A percentile compares a stretch with the other conserved stretches of the same genome.
Conservation (phyloP, 2,113 vertebrate species). For the Excalfactoria chinensis region DNA sequence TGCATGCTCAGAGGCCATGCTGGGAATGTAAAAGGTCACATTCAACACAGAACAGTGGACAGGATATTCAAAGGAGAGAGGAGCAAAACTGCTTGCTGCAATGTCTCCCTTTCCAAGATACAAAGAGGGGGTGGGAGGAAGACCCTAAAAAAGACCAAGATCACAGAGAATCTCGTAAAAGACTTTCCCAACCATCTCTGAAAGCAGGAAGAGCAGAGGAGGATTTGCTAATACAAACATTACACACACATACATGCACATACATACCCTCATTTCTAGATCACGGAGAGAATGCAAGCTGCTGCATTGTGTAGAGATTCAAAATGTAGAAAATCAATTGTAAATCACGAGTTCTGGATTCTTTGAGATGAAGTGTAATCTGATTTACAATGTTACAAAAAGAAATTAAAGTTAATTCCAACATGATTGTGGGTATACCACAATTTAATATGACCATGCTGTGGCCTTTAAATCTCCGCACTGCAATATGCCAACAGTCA, state of each 20-base stretch:
- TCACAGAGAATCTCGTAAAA: background rate
- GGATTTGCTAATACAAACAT: background rate
- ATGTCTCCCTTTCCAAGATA: background rate
- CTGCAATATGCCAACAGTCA: constrained; percentile 48
- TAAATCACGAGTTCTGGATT: constrained; percentile 38
- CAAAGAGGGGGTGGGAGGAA: background rate
- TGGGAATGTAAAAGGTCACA: background rate
- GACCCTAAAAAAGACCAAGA: background rate
- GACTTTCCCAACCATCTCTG: background rate
- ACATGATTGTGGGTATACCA: constrained; percentile 48
- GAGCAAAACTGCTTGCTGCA: background rate
- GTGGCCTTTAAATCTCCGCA: constrained; percentile 70
- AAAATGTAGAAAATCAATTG: constrained; percentile 37
- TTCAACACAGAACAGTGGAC: background rate
- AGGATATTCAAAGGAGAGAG: background rate
- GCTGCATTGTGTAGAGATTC: constrained; percentile 31
- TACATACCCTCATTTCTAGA: background rate
- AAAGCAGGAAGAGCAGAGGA: background rate
- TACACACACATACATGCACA: background rate
- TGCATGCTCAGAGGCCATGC: background rate
- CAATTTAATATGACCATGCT: constrained; percentile 65
- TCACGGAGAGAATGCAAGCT: constrained; percentile 30
- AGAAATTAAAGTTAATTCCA: constrained; percentile 59
- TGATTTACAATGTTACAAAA: constrained; percentile 65
- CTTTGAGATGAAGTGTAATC: constrained; percentile 47